A percentile compares a stretch with the other conserved stretches of the same genome.
These are phyloP conservation scores for Crenichthys baileyi DNA, from an alignment of 2,797 vertebrate genomes.

Conservation along the genomic window DNA sequence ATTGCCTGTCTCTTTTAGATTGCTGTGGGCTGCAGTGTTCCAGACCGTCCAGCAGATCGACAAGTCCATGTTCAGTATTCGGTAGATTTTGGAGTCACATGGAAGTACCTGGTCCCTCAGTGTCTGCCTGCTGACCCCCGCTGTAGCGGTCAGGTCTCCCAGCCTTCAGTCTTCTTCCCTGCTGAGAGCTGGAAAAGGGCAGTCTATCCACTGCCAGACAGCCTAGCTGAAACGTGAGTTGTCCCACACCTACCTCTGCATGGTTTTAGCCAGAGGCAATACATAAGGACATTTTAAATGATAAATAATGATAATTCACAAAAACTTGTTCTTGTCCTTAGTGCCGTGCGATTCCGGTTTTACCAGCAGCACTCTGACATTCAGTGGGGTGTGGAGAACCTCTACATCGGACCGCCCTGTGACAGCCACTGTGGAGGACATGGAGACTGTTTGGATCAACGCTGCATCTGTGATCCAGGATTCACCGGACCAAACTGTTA, in stretches of 20 bases:
- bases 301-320: background rate
- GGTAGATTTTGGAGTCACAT: constrained; percentile 94
- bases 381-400: constrained; percentile 97
- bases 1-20: constrained; percentile 77
- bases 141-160: constrained; percentile 92
- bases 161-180: constrained; percentile 96
- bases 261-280: background rate
- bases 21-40: constrained; percentile 90
- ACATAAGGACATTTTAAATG: background rate
- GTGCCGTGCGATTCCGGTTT: constrained; percentile 94
- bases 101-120: constrained; percentile 96
- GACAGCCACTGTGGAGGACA: constrained; percentile 91
- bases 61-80: constrained; percentile 96
- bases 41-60: constrained; percentile 89
- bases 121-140: constrained; percentile 95
- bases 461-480: constrained; percentile 95
- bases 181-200: constrained; percentile 93
- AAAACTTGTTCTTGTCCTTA: constrained; percentile 55
- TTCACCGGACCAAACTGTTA: constrained; percentile 94
- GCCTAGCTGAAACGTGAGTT: constrained; percentile 91
- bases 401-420: constrained; percentile 96
- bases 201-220: constrained; percentile 90
- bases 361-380: constrained; percentile 95
- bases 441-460: constrained; percentile 94
- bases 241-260: background rate